Conservation (phyloP, 1,140 invertebrate genomes). For the Vanessa atalanta region DNA sequence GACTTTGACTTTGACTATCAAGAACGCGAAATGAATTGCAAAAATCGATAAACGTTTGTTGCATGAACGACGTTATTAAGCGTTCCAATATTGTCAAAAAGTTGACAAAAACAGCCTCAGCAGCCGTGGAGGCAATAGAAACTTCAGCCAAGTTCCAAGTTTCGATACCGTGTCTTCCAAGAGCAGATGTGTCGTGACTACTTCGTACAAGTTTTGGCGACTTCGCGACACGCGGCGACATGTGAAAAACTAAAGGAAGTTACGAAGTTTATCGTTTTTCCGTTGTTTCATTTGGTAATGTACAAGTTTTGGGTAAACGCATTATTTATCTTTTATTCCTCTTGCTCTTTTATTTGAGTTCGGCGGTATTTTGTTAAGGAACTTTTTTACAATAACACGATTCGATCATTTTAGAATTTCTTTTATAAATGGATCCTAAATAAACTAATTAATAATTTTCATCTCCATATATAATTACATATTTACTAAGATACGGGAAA, state of each 20-base stretch:
- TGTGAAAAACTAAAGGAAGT: slow-evolving; percentile 32
- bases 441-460: too few species aligned
- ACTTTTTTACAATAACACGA: too few species aligned
- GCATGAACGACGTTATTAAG: background rate
- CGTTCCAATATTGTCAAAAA: slow-evolving; percentile 32
- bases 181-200: slow-evolving; percentile 38
- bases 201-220: slow-evolving; percentile 35
- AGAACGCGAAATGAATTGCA: background rate
- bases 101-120: slow-evolving; percentile 34
- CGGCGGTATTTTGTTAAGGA: too few species aligned
- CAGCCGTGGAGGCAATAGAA: slow-evolving; percentile 37
- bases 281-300: slow-evolving; percentile 34
- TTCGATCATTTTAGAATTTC: too few species aligned
- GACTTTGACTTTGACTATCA: too few species aligned
- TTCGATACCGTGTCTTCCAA: slow-evolving; percentile 24
- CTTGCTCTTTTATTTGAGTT: background rate
- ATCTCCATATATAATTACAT: too few species aligned
- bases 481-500: too few species aligned
- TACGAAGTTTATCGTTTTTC: slow-evolving; percentile 25
- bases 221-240: slow-evolving; percentile 38
- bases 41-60: background rate
- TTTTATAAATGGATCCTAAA: too few species aligned
- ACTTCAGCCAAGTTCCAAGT: slow-evolving; percentile 28
- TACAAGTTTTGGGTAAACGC: slow-evolving; percentile 24
- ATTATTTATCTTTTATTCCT: slow-evolving; percentile 8